Evolutionary conservation across 2,113 vertebrate species (phyloP), one percentile per base, ranked within the genome.

Genomic region (Asarcornis scutulata): DNA sequence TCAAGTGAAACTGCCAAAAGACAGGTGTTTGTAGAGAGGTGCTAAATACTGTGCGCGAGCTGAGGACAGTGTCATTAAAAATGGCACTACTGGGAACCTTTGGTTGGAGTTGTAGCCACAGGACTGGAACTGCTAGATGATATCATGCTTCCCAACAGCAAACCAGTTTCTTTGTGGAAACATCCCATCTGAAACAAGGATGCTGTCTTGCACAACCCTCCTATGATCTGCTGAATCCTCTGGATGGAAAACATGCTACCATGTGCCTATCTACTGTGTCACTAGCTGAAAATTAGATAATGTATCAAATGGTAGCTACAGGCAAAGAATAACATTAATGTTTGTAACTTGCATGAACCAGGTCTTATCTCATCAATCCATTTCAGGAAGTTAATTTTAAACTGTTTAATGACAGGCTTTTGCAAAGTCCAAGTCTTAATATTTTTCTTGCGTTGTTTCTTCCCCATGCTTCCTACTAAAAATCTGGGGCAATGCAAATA

Each of bases 311-410:
- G n/a, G 56, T 74, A 85, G 22, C 23, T 83, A 38, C 23, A 38
- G 34, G 44, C 17, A 80, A 89, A 59, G 27, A 87, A 38, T 73
- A 48, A 64, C 59, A 20, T 82, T 63, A 71, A 36, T 52, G 10
- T 13, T 71, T 88, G 7, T 59, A 34, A 21, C 20, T 69, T 8
- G 69, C 46, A 64, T 15, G 71, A 84, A 63, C 31, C 4, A 22
- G 32, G 52, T 75, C 23, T 67, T 78, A 59, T 4, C 20, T 83
- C 36, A 36, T 55, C 78, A 86, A 56, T 88, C 42, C 5, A 26
- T 78, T 88, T 81, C 60, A 82, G 73, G 26, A 86, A 59, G 27
- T 73, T 83, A 80, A 27, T 83, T 74, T 26, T 66, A 83, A 94
- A 63, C n/a, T 3, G 2, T 69, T 81, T 56, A 77, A 63, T 67